Evolutionary conservation across 2,797 vertebrate species (phyloP).

Genomic region (Amphiprion clarkii): DNA sequence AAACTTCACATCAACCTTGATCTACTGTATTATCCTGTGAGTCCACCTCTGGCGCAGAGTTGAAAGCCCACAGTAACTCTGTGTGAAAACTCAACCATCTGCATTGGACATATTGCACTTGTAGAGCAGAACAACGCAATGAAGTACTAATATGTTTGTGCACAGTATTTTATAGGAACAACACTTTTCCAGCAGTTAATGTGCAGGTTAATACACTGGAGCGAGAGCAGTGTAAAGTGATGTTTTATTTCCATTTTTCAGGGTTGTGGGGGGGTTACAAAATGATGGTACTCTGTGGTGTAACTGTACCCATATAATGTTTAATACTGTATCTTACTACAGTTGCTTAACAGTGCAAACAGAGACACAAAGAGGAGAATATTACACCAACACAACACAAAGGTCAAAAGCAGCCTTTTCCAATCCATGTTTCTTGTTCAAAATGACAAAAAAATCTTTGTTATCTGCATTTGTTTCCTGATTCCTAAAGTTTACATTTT

Average conservation of each 20-base stretch:
- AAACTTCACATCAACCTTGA: constrained; percentile 34
- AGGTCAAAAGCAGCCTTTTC: constrained; percentile 32
- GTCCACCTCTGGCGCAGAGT: constrained; percentile 7
- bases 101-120: constrained; percentile 28
- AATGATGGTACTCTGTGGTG: constrained; percentile 50
- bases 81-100: constrained; percentile 30
- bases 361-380: constrained; percentile 45
- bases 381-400: constrained; percentile 28
- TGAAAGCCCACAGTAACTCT: constrained; percentile 10
- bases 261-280: constrained; percentile 10
- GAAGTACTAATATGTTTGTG: constrained; percentile 36
- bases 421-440: constrained; percentile 78
- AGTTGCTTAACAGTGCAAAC: constrained; percentile 41
- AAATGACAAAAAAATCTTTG: constrained; percentile 75
- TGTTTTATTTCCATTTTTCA: constrained; percentile 13
- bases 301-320: constrained; percentile 38
- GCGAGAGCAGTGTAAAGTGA: constrained; percentile 35
- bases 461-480: constrained; percentile 82
- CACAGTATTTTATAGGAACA: constrained; percentile 19
- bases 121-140: not conserved
- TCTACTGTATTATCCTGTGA: constrained; percentile 40
- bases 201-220: constrained; percentile 40
- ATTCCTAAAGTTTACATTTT: constrained; percentile 89
- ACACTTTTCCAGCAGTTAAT: constrained; percentile 24
- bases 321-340: constrained; percentile 40